Conservation (phyloP, 2,888 invertebrate species). For the Amiota communis region DNA sequence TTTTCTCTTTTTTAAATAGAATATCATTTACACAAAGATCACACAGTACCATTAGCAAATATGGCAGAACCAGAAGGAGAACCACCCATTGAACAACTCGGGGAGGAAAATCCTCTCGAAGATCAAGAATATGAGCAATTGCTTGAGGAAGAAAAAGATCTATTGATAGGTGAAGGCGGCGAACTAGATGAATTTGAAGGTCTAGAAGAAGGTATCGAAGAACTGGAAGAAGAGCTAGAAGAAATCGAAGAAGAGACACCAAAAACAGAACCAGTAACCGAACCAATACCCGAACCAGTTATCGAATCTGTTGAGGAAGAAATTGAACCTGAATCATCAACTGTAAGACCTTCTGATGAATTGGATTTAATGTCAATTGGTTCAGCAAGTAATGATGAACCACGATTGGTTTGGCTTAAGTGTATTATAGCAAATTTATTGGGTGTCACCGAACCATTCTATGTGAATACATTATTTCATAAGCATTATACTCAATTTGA, state of each 20-base stretch:
- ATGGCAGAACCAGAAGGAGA: background rate
- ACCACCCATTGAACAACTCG: background rate
- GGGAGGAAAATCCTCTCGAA: too few relatives aligned
- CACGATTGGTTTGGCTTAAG: constrained; percentile 81
- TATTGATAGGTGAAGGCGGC: background rate
- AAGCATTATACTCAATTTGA: constrained; percentile 75
- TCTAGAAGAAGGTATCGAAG: background rate
- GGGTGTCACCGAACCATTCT: constrained; percentile 69
- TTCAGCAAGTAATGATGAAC: constrained; percentile 72
- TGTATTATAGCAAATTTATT: constrained; percentile 75
- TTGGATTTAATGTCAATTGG: constrained; percentile 5
- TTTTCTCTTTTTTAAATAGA: too few relatives aligned
- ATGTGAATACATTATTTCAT: constrained; percentile 64
- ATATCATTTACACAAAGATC: too few relatives aligned
- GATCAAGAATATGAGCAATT: too few relatives aligned
- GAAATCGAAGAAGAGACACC: background rate
- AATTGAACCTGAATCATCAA: background rate
- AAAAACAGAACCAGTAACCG: background rate
- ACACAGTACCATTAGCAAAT: background rate
- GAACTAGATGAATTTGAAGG: constrained; percentile 1
- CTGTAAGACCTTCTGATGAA: background rate
- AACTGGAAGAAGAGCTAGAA: background rate
- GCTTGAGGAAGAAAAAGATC: too few relatives aligned
- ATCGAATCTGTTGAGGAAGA: background rate
- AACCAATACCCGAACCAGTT: constrained; percentile 20